Base-by-base conservation (phyloP, 2,888 invertebrate species). In the Apotomis turbidana region DNA sequence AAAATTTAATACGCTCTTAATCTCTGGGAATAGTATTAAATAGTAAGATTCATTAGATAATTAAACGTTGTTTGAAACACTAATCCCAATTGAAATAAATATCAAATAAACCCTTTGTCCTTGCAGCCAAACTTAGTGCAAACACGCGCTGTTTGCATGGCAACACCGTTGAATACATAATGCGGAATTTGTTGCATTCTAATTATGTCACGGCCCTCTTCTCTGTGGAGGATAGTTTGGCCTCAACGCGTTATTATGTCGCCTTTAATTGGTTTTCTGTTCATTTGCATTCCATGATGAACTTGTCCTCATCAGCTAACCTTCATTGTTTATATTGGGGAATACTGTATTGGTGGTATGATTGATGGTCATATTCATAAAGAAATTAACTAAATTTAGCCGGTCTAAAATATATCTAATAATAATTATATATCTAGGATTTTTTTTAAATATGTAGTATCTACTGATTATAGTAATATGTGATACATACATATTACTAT, bases 181-280 rank as follows among this genome's bases (percentile, higher is more conserved):
- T 52, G 67, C 44, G 55, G 27, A 13, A 4, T n/a, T 15, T 8
- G 44, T 46, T 46, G 5, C 15, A 9, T 12, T 55, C 44, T 57
- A 83, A 82, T 80, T 70, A 80, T 85, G 87, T 81, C 86, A 87
- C 49, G 87, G 86, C 70, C 79, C 62, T 69, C 74, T 74, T 74
- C 76, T 77, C 77, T 70, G 69, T 44, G 70, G 74, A 64, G 71
- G 66, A 64, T 74, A 58, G 38, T 51, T 55, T 73, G 73, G 72
- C 76, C 75, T 78, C 76, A 75, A 75, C 66, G 70, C 59, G 59
- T 74, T 72, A 77, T 78, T 74, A 76, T 74, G 77, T 76, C 67
- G 72, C 74, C 15, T 71, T 76, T 55, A 68, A 74, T 75, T 68
- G 67, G 41, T 63, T 44, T 58, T 41, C 15, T 41, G 38, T 41